phyloP scores from a whole-genome alignment of 2,797 vertebrate species.

The Galagoides demidoff region DNA sequence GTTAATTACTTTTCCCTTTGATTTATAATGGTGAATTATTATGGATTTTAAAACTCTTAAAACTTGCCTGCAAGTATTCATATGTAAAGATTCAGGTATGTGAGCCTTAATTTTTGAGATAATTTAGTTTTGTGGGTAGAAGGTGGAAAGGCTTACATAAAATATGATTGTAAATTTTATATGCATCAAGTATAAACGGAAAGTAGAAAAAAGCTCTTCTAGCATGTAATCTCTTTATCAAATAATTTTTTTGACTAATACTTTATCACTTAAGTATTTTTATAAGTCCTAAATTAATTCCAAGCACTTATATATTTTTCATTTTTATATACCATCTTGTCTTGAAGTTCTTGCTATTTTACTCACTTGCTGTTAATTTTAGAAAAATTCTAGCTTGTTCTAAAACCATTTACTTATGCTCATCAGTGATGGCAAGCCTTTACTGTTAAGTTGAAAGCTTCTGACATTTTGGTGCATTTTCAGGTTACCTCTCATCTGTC shows the following conservation, averaged over 20 bases:
- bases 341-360: constrained; percentile 11
- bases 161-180: constrained; percentile 12
- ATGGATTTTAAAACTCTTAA: constrained; percentile 44
- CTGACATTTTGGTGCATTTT: constrained; percentile 30
- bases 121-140: constrained; percentile 29
- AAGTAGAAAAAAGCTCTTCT: background rate
- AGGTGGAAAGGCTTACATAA: background rate
- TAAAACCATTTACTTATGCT: constrained; percentile 10
- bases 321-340: background rate
- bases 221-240: constrained; percentile 20
- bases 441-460: background rate
- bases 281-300: constrained; percentile 45
- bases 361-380: constrained; percentile 46
- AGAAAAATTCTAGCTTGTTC: constrained; percentile 18
- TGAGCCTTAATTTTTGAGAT: constrained; percentile 56
- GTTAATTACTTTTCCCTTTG: constrained; percentile 16
- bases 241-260: constrained; percentile 35
- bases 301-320: constrained; percentile 45
- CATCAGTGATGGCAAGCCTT: background rate
- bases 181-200: background rate
- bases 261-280: constrained; percentile 48
- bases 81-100: constrained; percentile 37
- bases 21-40: constrained; percentile 55
- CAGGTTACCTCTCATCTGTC: background rate
- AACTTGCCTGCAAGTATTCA: constrained; percentile 56